phyloP scores from a whole-genome alignment of 2,113 vertebrate species.

The Platichthys flesus region DNA sequence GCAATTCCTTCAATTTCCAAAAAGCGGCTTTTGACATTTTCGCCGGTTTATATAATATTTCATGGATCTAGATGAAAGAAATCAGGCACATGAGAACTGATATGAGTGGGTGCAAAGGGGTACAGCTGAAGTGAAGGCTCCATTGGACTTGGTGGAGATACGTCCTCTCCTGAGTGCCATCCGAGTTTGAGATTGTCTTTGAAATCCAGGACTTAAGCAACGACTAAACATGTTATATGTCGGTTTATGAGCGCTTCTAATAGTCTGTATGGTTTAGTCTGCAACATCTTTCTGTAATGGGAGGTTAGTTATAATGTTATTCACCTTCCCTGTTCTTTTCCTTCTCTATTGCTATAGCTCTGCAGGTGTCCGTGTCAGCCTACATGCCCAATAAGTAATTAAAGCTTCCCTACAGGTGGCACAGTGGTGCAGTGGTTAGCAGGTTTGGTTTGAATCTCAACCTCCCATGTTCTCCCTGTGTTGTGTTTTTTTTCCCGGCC shows the following conservation, averaged over 20 bases:
- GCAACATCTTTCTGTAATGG: background rate
- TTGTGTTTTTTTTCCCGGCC: no score
- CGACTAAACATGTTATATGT: background rate
- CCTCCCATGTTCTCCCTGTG: no score
- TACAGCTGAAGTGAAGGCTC: no score
- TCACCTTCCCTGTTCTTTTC: slow-evolving; percentile 8
- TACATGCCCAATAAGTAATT: slow-evolving; percentile 6
- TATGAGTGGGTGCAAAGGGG: no score
- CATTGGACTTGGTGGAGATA: no score
- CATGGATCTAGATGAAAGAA: no score
- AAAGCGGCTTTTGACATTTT: no score
- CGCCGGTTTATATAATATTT: no score
- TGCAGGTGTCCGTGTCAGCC: slow-evolving; percentile 17
- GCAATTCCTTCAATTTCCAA: no score
- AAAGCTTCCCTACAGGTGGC: slow-evolving; percentile 4
- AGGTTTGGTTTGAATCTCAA: no score
- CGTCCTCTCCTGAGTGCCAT: background rate
- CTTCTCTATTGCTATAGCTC: slow-evolving; percentile 12
- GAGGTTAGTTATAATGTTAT: background rate
- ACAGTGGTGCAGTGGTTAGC: no score
- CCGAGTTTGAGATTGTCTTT: background rate
- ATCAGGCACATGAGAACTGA: no score
- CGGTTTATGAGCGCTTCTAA: background rate
- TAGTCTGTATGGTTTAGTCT: background rate
- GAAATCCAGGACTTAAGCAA: background rate